Evolutionary conservation across 92 coral and sea anemone species (phyloP), one percentile per base, ranked within the genome.

Genomic region (Phenganax stokvisi): DNA sequence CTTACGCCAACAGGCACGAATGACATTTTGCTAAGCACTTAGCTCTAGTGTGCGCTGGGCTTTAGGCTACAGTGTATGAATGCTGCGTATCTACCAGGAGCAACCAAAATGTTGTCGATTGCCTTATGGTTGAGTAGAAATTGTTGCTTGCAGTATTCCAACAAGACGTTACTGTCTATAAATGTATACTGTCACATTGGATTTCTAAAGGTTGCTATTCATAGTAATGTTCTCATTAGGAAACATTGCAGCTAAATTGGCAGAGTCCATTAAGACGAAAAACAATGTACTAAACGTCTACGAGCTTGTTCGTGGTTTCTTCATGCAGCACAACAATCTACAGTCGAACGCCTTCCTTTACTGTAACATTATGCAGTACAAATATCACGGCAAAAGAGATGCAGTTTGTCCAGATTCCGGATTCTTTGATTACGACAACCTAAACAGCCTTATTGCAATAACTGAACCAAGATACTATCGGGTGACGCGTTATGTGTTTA

Each of bases 291-390:
- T 88, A 16, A 68, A 78, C 37, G 89, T 89, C 9, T 62, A 84
- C 20, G 54, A 86, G 74, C 89, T 89, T 3, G 72, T 89, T 85
- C 47, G 83, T 12, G 91, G 91, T 4, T 86, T 76, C 83, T 86
- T 86, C 65, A 89, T 86, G 85, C 58, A 70, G 9, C 89, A 86
- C 56, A 62, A 89, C 57, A 87, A 85, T 25, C 87, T 89, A 28
- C 91, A 89, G 75, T 82, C 91, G 0, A 59, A 87, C 3, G 78
- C 87, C 13, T 74, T 51, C 31, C 66, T 86, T 57, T 86, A 86
- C 71, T 89, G 91, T 12, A 82, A 89, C 56, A 83, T 78, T 54
- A 12, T 86, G 52, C 79, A 66, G 54, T 89, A 89, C 74, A 72
- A 74, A 12, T 71, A 83, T 59, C 89, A 89, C 57, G 91, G 91